Evolutionary conservation across 2,113 vertebrate species (phyloP).

Genomic region (Trematocara unimaculatum): DNA sequence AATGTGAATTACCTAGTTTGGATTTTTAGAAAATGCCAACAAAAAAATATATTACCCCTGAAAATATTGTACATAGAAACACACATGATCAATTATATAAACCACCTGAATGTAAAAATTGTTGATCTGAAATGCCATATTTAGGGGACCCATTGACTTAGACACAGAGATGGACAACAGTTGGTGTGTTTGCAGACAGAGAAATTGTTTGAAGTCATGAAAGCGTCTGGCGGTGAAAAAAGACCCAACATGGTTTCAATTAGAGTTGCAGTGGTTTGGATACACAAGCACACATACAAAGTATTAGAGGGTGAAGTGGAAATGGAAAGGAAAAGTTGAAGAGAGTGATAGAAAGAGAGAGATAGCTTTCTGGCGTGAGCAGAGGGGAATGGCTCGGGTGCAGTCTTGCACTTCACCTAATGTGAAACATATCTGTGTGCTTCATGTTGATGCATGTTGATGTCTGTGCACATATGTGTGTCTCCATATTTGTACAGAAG

Average conservation of each 20-base stretch:
- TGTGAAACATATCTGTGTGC: slow-evolving; percentile 25
- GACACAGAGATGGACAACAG: not conserved
- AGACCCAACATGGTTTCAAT: slow-evolving; percentile 16
- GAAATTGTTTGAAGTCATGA: slow-evolving; percentile 25
- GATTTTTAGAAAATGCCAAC: slow-evolving; percentile 5
- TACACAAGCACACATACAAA: not conserved
- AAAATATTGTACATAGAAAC: not conserved
- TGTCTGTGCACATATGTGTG: not conserved
- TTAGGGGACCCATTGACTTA: not conserved
- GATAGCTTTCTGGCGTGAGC: not conserved
- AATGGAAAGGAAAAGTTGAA: not conserved
- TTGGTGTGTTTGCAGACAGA: slow-evolving; percentile 1
- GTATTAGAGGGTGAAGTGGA: not conserved
- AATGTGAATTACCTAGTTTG: slow-evolving; percentile 9
- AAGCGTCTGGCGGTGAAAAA: not conserved
- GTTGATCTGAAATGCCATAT: not conserved
- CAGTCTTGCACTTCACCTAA: not conserved
- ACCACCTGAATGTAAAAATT: not conserved
- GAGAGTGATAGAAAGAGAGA: not conserved
- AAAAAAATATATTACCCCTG: slow-evolving; percentile 8
- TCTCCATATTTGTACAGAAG: not conserved
- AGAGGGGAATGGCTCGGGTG: not conserved
- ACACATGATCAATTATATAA: not conserved
- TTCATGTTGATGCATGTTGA: not conserved
- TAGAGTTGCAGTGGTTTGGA: not conserved